Conservation (phyloP, 2,797 vertebrate genomes). For the Hydrophis major region DNA sequence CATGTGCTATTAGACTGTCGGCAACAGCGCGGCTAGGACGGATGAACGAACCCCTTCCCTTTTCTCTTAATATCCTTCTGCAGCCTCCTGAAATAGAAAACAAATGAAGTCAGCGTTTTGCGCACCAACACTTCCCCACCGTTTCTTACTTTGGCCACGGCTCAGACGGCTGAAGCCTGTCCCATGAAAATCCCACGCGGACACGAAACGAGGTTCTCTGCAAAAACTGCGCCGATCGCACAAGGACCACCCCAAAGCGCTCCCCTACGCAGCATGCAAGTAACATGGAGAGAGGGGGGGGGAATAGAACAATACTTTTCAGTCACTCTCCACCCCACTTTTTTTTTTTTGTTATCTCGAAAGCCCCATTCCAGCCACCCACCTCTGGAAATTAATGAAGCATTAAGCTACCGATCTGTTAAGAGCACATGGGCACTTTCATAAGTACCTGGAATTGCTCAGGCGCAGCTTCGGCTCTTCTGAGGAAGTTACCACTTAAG, state of each 20-base stretch:
- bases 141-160: conserved; percentile 1
- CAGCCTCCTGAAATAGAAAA: neutral
- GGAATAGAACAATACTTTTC: neutral
- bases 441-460: conserved; percentile 63
- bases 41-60: neutral
- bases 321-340: neutral
- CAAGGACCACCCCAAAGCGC: neutral
- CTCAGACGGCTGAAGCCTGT: neutral
- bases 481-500: conserved; percentile 24
- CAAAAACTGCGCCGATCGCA: neutral
- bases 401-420: neutral
- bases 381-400: neutral
- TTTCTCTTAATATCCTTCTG: neutral
- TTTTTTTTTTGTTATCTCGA: neutral
- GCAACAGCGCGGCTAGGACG: neutral
- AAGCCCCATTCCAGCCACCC: neutral
- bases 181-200: neutral
- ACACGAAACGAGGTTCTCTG: neutral
- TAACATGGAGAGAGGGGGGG: too few species aligned
- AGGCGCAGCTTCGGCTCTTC: conserved; percentile 42
- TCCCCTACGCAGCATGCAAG: neutral
- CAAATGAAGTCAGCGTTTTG: neutral
- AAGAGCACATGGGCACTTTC: conserved; percentile 51
- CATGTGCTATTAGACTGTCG: neutral
- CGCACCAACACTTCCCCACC: neutral